Evolutionary conservation across 2,888 invertebrate genomes (phyloP).

Genomic region (Polymixis flavicincta): DNA sequence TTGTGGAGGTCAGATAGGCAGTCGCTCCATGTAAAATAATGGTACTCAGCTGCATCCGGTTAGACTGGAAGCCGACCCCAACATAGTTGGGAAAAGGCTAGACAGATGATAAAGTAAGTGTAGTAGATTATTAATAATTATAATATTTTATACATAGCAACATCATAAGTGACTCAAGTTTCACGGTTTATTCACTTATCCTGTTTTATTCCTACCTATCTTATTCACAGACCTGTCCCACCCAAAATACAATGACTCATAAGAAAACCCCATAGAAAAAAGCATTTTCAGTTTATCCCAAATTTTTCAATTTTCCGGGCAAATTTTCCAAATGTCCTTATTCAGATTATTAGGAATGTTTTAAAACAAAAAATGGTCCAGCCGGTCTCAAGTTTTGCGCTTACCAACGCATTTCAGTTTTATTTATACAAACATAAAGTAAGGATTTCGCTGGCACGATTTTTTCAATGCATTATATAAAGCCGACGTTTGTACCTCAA

Average conservation of each 20-base stretch:
- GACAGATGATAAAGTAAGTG: too few species aligned
- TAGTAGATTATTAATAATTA: not conserved
- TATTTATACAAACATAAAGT: not conserved
- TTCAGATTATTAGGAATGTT: not conserved
- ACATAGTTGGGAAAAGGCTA: too few species aligned
- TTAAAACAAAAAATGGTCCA: not conserved
- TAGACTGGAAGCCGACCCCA: too few species aligned
- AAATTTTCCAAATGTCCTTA: not conserved
- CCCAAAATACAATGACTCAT: not conserved
- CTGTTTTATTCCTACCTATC: not conserved
- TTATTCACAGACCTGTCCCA: not conserved
- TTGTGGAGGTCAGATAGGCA: too few species aligned
- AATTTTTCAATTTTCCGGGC: rapidly evolving
- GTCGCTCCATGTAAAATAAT: too few species aligned
- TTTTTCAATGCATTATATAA: not conserved
- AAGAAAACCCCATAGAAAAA: not conserved
- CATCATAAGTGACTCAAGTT: not conserved
- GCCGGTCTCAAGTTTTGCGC: not conserved
- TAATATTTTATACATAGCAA: not conserved
- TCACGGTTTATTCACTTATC: not conserved
- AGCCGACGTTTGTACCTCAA: not conserved
- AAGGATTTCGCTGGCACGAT: not conserved
- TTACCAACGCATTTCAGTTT: not conserved
- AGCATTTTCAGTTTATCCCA: not conserved
- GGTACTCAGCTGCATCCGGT: too few species aligned